Conservation (phyloP, 1,140 invertebrate genomes). For the Theocolax elegans region DNA sequence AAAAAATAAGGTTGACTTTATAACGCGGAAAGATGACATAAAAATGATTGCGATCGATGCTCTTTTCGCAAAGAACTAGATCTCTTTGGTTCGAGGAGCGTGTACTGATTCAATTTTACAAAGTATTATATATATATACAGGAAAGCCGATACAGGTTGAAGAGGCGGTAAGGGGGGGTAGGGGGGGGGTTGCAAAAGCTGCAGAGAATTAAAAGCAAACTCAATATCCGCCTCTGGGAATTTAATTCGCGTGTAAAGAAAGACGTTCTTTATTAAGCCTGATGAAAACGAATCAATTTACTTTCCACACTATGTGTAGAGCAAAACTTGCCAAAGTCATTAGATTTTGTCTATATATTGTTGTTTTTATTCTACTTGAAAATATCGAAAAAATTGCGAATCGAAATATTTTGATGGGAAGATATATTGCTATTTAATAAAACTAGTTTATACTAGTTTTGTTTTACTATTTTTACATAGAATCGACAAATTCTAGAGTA, state of each 20-base stretch:
- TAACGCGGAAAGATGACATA: not conserved
- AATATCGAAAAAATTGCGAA: too few relatives aligned
- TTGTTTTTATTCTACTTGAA: too few relatives aligned
- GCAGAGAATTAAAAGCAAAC: constrained; percentile 23
- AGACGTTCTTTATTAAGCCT: constrained; percentile 13
- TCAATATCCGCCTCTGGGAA: not conserved
- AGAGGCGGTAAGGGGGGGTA: too few relatives aligned
- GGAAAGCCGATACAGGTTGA: not conserved
- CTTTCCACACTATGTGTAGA: not conserved
- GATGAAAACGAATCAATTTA: constrained; percentile 14
- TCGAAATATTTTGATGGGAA: too few relatives aligned
- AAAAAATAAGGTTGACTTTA: too few relatives aligned
- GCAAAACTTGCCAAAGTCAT: too few relatives aligned
- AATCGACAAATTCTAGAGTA: too few relatives aligned
- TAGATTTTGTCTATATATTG: too few relatives aligned
- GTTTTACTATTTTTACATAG: too few relatives aligned
- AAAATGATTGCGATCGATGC: constrained; percentile 17
- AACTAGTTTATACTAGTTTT: too few relatives aligned
- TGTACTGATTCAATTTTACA: constrained; percentile 15
- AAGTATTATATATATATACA: not conserved
- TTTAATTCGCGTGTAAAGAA: constrained; percentile 19
- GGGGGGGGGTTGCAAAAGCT: not conserved
- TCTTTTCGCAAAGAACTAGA: not conserved
- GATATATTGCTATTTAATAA: too few relatives aligned
- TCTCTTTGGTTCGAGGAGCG: not conserved